A percentile compares a stretch with the other conserved stretches of the same genome.
These are phyloP conservation scores for Danio albolineatus DNA, from an alignment of 2,797 vertebrate genomes.

Conservation along the genomic window DNA sequence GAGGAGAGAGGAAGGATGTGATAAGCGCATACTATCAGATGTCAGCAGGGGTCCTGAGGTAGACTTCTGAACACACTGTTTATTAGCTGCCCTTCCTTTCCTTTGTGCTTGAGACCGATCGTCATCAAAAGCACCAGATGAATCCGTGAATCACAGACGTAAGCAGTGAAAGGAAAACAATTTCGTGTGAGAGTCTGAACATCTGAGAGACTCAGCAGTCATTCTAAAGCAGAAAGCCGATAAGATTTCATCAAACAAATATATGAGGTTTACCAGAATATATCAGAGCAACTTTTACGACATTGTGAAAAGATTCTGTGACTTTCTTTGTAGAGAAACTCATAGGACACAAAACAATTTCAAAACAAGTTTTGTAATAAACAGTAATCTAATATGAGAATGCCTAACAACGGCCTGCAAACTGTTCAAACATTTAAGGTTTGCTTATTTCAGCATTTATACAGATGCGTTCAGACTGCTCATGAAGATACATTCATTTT, in stretches of 20 bases:
- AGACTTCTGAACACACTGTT: conserved; percentile 51
- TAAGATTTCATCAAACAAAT: conserved; percentile 50
- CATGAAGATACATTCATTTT: too few relatives aligned
- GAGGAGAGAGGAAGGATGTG: conserved; percentile 50
- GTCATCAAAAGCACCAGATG: conserved; percentile 62
- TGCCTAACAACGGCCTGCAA: not conserved
- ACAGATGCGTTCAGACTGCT: too few relatives aligned
- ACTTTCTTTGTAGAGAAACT: conserved; percentile 22
- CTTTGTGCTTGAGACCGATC: conserved; percentile 54
- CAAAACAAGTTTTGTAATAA: not conserved
- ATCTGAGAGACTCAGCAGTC: conserved; percentile 47
- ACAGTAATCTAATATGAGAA: not conserved
- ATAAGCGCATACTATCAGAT: conserved; percentile 51
- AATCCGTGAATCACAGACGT: conserved; percentile 43
- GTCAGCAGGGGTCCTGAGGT: conserved; percentile 58
- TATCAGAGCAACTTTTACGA: not conserved
- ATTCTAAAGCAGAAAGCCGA: conserved; percentile 43
- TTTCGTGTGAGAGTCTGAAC: conserved; percentile 30
- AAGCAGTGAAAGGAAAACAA: conserved; percentile 36
- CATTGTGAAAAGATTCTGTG: not conserved
- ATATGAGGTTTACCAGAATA: conserved; percentile 38
- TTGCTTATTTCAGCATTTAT: too few relatives aligned
- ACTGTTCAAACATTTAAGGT: too few relatives aligned
- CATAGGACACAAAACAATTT: not conserved
- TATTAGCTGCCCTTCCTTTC: conserved; percentile 56